These are phyloP conservation scores for Malthinus flaveolus DNA, from an alignment of 2,888 invertebrate species.

Conservation along the genomic window DNA sequence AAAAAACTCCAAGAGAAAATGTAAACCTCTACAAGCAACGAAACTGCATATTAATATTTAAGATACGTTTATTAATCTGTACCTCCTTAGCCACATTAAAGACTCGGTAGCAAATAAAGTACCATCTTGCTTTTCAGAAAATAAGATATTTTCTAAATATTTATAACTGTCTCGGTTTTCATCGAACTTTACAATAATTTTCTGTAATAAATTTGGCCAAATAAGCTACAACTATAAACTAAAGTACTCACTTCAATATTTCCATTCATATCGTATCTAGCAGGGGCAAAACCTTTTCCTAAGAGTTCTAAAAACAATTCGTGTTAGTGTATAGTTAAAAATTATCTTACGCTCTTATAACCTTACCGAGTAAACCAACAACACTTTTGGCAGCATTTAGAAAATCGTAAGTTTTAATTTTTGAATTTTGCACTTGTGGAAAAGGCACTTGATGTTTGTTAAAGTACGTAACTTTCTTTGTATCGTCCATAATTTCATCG, in stretches of 20 bases:
- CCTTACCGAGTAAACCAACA: conserved; percentile 63
- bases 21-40: conserved; percentile 57
- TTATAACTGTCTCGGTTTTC: conserved; percentile 56
- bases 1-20: conserved; percentile 62
- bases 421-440: conserved; percentile 43
- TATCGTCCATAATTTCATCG: neutral
- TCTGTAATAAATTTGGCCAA: conserved; percentile 51
- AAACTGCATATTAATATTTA: neutral
- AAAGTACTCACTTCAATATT: conserved; percentile 67
- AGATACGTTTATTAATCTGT: conserved; percentile 19
- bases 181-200: conserved; percentile 60
- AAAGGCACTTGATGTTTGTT: conserved; percentile 50
- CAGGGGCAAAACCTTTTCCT: conserved; percentile 69
- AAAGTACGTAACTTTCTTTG: conserved; percentile 18
- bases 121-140: conserved; percentile 59
- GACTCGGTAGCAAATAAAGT: conserved; percentile 60
- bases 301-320: conserved; percentile 63
- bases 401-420: conserved; percentile 54
- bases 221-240: neutral
- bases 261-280: conserved; percentile 71
- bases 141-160: conserved; percentile 67
- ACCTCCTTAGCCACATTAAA: conserved; percentile 74
- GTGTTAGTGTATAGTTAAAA: neutral
- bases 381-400: conserved; percentile 64
- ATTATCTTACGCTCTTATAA: neutral